Conservation (phyloP, 2,797 vertebrate genomes). For the Halcyon leucocephala region DNA sequence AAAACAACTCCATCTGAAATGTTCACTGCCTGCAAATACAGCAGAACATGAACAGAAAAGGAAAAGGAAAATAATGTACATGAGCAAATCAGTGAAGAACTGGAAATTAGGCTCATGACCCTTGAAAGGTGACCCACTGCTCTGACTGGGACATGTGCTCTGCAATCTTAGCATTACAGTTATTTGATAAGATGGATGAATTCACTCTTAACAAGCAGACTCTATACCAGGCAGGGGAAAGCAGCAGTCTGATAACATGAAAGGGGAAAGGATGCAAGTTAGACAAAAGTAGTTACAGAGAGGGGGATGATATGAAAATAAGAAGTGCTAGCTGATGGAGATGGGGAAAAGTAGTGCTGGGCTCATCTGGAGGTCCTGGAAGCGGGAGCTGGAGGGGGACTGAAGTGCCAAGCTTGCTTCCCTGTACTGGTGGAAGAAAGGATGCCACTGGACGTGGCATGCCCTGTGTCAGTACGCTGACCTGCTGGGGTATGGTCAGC, state of each 20-base stretch:
- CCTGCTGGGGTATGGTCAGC: background rate
- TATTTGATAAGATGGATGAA: background rate
- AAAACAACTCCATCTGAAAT: background rate
- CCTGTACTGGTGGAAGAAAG: background rate
- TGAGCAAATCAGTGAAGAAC: background rate
- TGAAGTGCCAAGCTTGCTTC: accelerated
- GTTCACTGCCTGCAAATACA: background rate
- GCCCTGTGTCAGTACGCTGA: accelerated
- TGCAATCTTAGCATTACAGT: background rate
- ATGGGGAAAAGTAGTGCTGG: background rate
- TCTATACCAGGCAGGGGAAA: background rate
- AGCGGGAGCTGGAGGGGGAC: background rate
- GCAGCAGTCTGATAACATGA: background rate
- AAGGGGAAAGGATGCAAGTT: background rate
- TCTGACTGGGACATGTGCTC: background rate
- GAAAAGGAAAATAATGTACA: background rate
- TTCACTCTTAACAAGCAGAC: background rate
- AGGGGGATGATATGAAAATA: background rate
- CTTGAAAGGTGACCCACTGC: background rate
- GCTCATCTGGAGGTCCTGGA: background rate
- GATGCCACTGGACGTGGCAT: accelerated
- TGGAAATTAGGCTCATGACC: background rate
- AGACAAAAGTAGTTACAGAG: background rate
- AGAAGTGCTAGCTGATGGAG: background rate
- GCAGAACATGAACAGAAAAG: background rate